Base-by-base conservation (phyloP, 2,113 vertebrate species). In the Pipa parva region DNA sequence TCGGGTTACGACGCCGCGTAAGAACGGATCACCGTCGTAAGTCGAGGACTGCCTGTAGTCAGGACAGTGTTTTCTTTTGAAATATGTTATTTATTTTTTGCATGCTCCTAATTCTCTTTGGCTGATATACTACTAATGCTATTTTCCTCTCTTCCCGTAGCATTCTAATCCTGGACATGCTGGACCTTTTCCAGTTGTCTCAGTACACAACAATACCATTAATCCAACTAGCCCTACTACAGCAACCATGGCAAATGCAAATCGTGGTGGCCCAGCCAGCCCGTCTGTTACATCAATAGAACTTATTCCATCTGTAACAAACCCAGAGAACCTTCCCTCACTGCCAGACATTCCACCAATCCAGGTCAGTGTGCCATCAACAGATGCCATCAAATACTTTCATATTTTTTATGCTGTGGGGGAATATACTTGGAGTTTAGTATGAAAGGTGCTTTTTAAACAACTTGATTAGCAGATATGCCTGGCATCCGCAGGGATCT, bases 141-240 rank as follows among this genome's bases (percentile, higher is more conserved):
- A n/a, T 72, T 49, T 59, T 33, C 67, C 62, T 71, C 57, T 80
- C 71, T 81, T 71, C 74, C 75, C 73, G 28, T 83, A 99, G 93
- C 97, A 99, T 83, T 97, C 97, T 72, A 99, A 99, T 79, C 97
- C 97, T 25, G 97, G 97, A 1, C 97, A 99, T 1, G 94, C 94
- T 0, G 97, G 95, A 56, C 95, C 95, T 68, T 99, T 99, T 78
- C 94, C 97, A 2, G 97, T 97, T 72, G 90, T 95, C 8, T 95
- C 97, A 2, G 89, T 94, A 61, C 97, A 99, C 81, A 99, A 98
- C 73, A 92, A 78, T 75, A 86, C 89, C 31, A 89, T 95, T 74
- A 98, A 97, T 78, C 96, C 96, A 73, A 97, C 95, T 45, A 99
- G 97, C 77, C 97, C 95, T 20, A 99, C 95, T 54, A 98, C 94